Conservation (phyloP, 2,113 vertebrate species). For the Trachemys scripta region DNA sequence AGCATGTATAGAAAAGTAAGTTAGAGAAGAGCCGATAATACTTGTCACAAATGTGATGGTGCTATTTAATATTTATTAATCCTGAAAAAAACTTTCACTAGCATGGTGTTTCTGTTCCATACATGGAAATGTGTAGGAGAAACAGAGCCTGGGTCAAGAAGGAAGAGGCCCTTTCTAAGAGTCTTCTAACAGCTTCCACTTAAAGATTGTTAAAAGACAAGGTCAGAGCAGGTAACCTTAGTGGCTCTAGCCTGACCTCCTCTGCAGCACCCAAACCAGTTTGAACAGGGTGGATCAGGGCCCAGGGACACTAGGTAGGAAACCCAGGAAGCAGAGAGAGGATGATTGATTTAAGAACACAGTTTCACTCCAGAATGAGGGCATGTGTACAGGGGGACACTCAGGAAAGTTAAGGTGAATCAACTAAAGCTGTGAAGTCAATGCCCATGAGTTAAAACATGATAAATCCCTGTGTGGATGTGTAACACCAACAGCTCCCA, state of each 20-base stretch:
- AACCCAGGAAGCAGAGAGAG: background rate
- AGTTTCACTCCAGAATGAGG: background rate
- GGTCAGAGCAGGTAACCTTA: background rate
- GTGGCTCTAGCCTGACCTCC: background rate
- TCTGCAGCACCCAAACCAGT: background rate
- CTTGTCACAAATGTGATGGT: background rate
- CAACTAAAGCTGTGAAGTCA: background rate
- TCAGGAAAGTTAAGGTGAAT: background rate
- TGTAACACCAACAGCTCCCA: no score
- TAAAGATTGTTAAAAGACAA: background rate
- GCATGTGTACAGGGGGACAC: background rate
- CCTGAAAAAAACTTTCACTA: background rate
- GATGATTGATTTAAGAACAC: background rate
- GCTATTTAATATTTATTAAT: background rate
- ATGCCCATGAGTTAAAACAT: background rate
- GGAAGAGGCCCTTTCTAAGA: rapidly evolving
- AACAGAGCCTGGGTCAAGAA: background rate
- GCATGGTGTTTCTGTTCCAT: background rate
- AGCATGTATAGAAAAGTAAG: rapidly evolving
- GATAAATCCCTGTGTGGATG: no score
- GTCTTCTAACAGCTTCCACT: background rate
- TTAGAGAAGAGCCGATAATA: background rate
- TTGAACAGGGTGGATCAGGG: background rate
- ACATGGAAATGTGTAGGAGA: rapidly evolving
- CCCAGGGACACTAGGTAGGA: background rate